Percentiles rank a stretch among this genome's conserved stretches.
phyloP scores from a whole-genome alignment of 2,888 invertebrate genomes.

The Teinopalpus imperialis region DNA sequence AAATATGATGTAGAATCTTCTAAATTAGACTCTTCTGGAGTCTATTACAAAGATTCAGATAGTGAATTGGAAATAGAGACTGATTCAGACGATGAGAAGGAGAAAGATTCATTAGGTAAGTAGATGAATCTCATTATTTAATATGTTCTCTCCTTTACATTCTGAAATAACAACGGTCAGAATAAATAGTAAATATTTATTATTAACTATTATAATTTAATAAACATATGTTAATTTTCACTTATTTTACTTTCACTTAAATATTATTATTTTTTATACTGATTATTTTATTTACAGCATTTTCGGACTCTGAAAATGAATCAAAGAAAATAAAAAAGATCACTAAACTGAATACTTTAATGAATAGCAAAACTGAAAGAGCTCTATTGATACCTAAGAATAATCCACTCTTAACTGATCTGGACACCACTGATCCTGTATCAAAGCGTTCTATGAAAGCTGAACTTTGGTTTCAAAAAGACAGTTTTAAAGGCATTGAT shows the following conservation, averaged over 20 bases:
- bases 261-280: no score
- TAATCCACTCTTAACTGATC: conserved; percentile 90
- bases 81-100: conserved; percentile 77
- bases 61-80: conserved; percentile 84
- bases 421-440: conserved; percentile 88
- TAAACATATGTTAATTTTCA: no score
- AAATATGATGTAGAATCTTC: conserved; percentile 85
- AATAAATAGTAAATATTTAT: conserved; percentile 5
- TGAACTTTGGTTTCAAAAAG: conserved; percentile 93
- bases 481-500: conserved; percentile 89
- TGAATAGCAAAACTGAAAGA: conserved; percentile 55
- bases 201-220: no score
- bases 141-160: no score
- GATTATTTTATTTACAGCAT: conserved; percentile 58
- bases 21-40: conserved; percentile 86
- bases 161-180: no score
- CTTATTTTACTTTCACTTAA: no score
- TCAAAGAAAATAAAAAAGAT: conserved; percentile 59
- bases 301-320: conserved; percentile 85
- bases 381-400: conserved; percentile 54
- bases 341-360: conserved; percentile 65
- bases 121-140: conserved; percentile 1
- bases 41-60: conserved; percentile 85
- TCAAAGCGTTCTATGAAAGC: conserved; percentile 89
- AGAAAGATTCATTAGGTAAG: conserved; percentile 81